Base-by-base conservation (phyloP, 2,888 invertebrate species). In the Empis stercorea region DNA sequence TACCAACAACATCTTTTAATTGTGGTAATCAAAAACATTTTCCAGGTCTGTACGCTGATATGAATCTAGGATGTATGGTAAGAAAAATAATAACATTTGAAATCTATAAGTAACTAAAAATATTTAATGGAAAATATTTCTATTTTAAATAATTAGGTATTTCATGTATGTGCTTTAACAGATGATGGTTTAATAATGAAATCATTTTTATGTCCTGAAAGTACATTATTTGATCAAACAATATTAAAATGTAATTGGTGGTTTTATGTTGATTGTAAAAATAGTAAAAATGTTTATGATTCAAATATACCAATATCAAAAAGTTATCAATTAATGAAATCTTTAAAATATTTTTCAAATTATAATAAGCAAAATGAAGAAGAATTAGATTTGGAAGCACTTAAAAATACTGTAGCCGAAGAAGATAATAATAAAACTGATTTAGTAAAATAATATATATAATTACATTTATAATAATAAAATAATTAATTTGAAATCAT, bases 201-300 rank as follows among this genome's bases (percentile, higher is more conserved):
- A 67, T 89, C 89, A 43, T 92, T 92, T 71, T 75, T 89, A 41
- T 92, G 91, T 61, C 91, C 91, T 0, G 88, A 91, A 65, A 89
- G 87, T 30, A 92, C 92, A 0, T 75, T 91, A 45, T 92, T 92
- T 68, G 91, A 92, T 61, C 91, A 91, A 66, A 87, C 87, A 17
- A 86, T 92, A 43, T 74, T 92, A 6, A 89, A 89, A 63, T 92
- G 92, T 68, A 91, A 91, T 66, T 91, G 89, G 89, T 91, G 88
- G 87, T 88, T 91, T 72, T 91, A 89, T 65, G 89, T 91, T 0
- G 89, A 91, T 63, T 92, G 92, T 68, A 84, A 85, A 65, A 77
- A 79, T 47, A 87, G 88, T 17, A 79, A 78, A 56, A 79, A 78
- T 53, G 72, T 88, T 23, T 92, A 89, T 64, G 88, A 89, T 59